Evolutionary conservation across 2,113 vertebrate genomes (phyloP), one percentile per base, ranked within the genome.

Genomic region (Actenoides lindsayi): DNA sequence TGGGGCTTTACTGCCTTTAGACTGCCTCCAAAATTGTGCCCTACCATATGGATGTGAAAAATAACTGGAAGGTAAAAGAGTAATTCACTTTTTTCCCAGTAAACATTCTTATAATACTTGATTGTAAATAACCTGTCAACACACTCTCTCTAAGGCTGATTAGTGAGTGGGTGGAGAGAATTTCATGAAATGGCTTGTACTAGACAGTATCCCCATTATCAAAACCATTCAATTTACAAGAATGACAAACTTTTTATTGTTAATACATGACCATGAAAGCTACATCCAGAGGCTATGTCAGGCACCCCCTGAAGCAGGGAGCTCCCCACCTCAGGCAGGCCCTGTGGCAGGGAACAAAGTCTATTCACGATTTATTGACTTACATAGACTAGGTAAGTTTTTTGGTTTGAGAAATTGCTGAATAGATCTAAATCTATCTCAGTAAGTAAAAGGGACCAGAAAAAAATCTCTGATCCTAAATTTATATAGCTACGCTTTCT

Each of bases 351-450:
- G 8, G 16, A 50, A 37, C 2, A 67, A 89, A 31, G 2, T 33
- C 1, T 33, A 23, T 21, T 0, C 0, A 27, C 13, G 1, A 14
- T 68, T 63, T 80, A 59, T 50, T 48, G 23, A 35, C 27, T 68
- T 35, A 20, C 7, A 5, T 10, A 68, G 9, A 24, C 3, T 41
- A 59, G 3, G 8, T 33, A n/a, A 67, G 8, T 1, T 44, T 27
- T 41, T 41, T 41, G 41, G 4, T 75, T 31, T 39, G 27, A 57
- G 30, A 76, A 76, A 71, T 62, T 67, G 21, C 6, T 42, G 70
- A 25, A 5, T 2, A 14, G 10, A 7, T 51, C 8, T 84, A 60
- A 41, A 56, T 53, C 5, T 51, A 18, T 39, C 31, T 16, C 24
- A 67, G 17, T 20, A 33, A 39, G 59, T 28, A 62, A 75, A 75